Percentiles rank a stretch among this genome's conserved stretches.
These are phyloP conservation scores for Drosophila longiperda DNA, from an alignment of 2,888 invertebrate species.

Conservation along the genomic window DNA sequence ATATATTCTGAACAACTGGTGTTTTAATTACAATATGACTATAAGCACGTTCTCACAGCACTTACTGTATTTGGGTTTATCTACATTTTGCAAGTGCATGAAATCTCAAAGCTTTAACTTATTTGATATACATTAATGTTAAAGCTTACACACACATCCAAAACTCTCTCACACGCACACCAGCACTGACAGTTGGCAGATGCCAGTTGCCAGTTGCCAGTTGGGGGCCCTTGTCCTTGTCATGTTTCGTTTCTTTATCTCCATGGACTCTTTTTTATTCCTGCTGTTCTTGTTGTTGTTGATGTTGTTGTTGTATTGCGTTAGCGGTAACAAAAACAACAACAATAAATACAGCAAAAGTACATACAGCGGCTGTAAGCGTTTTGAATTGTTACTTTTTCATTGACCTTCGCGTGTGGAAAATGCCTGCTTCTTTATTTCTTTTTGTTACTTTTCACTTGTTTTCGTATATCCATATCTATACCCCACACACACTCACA, in stretches of 20 bases:
- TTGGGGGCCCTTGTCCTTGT: slow-evolving; percentile 67
- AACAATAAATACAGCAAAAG: slow-evolving; percentile 23
- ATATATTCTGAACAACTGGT: background rate
- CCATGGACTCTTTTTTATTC: slow-evolving; percentile 31
- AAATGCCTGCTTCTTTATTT: slow-evolving; percentile 39
- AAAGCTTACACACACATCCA: slow-evolving; percentile 16
- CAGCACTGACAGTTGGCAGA: slow-evolving; percentile 18
- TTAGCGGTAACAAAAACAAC: slow-evolving; percentile 51
- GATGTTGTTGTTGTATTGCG: slow-evolving; percentile 42
- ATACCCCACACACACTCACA: slow-evolving; percentile 2
- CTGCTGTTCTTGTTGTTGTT: slow-evolving; percentile 36
- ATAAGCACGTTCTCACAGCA: background rate
- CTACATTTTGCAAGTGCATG: background rate
- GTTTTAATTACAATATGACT: background rate
- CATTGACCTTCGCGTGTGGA: slow-evolving; percentile 74
- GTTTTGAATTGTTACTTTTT: slow-evolving; percentile 69
- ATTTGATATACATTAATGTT: background rate
- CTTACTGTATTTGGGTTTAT: background rate
- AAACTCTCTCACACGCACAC: slow-evolving; percentile 17
- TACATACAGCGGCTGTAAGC: slow-evolving; percentile 53
- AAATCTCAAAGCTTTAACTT: background rate
- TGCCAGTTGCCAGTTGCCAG: slow-evolving; percentile 25
- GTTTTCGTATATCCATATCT: background rate
- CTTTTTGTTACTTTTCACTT: slow-evolving; percentile 17
- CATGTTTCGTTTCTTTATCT: slow-evolving; percentile 70